Base-by-base conservation (phyloP, 2,888 invertebrate species). In the Baronia brevicornis region DNA sequence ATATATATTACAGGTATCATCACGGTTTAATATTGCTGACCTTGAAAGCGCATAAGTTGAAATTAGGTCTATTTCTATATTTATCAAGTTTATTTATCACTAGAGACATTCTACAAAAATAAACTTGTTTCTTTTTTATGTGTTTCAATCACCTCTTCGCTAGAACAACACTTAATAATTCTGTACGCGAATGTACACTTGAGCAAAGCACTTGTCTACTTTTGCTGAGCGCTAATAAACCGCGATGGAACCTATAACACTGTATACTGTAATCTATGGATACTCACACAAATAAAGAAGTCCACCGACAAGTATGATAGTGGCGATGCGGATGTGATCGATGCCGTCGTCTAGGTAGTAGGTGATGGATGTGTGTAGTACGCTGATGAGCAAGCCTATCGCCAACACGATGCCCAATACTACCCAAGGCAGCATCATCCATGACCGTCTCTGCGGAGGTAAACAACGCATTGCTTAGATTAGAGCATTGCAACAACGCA, bases 351-450 rank as follows among this genome's bases (percentile, higher is more conserved):
- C n/a, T 39, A 91, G 85, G 69, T 90, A 91, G 64, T 90, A 90
- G 25, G 89, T 89, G 46, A 93, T 89, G 21, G 90, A 88, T 8
- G 92, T 94, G 64, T 93, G 93, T 33, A 94, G 86, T 18, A 94
- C 88, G 38, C 93, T 94, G 46, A 94, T 90, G 23, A 93, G 78
- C 33, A 94, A 68, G 1, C 92, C 93, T 43, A 94, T 86, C 4
- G 91, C 91, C 28, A 94, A 84, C 85, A 94, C 91, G 35, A 94
- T 88, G 3, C 93, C 94, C 28, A 94, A 84, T 26, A 92, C 88
- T 18, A 95, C 92, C 92, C 93, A 94, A 3, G 94, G 94, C 31
- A 94, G 85, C 93, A 94, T 93, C 55, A 93, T 68, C 77, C 90
- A 91, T 54, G 92, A 91, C 55, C 93, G 91, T 54, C 91, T 87